Conservation (phyloP, 2,113 vertebrate species). For the Bothrops jararaca region DNA sequence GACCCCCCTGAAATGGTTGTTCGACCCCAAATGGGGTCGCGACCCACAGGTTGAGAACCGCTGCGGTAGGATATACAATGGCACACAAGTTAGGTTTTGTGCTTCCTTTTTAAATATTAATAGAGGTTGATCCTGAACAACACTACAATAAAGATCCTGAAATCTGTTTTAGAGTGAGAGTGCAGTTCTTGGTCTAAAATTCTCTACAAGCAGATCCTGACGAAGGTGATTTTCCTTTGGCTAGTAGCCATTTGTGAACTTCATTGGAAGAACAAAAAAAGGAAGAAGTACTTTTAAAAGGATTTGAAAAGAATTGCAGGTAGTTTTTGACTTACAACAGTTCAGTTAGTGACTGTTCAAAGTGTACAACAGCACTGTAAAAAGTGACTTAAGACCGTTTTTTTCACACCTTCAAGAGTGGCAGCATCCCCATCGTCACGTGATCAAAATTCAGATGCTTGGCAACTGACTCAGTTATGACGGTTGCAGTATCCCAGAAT, state of each 20-base stretch:
- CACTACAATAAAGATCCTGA: background rate
- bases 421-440: background rate
- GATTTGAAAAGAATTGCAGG: background rate
- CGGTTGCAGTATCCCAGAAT: background rate
- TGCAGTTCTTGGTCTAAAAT: background rate
- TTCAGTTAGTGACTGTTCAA: background rate
- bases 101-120: background rate
- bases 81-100: background rate
- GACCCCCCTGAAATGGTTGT: too few relatives aligned
- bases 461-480: background rate
- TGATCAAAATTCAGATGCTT: background rate
- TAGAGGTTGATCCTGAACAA: background rate
- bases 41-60: too few relatives aligned
- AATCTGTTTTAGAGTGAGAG: background rate
- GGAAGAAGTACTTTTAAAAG: background rate
- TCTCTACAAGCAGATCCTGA: background rate
- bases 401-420: background rate
- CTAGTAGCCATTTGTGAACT: background rate
- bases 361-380: background rate
- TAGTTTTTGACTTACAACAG: background rate
- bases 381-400: background rate
- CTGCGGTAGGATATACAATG: background rate
- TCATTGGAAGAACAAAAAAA: background rate
- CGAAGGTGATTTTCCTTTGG: background rate
- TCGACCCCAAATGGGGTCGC: too few relatives aligned